A percentile compares a stretch with the other conserved stretches of the same genome.
Evolutionary conservation across 2,888 invertebrate genomes (phyloP).

Genomic region (Aphidoletes aphidimyza): DNA sequence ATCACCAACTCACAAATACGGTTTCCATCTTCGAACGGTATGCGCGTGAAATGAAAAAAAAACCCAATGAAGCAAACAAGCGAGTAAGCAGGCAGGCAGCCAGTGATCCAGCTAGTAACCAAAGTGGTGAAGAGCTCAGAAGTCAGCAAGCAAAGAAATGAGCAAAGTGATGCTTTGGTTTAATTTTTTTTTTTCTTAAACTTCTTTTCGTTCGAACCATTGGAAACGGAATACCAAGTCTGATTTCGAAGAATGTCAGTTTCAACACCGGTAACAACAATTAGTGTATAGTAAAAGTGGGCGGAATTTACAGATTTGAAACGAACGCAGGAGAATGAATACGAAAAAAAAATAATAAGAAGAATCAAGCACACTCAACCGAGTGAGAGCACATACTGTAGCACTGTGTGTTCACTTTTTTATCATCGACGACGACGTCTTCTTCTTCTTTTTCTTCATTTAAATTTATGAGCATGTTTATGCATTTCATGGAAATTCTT

Average conservation of each 20-base stretch:
- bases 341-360: background rate
- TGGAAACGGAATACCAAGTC: conserved; percentile 35
- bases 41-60: background rate
- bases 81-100: no score
- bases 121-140: background rate
- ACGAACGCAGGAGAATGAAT: background rate
- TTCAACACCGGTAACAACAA: conserved; percentile 51
- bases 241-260: conserved; percentile 49
- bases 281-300: conserved; percentile 48
- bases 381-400: background rate
- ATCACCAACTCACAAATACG: background rate
- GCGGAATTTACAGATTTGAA: conserved; percentile 37
- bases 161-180: background rate
- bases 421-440: background rate
- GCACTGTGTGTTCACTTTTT: background rate
- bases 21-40: background rate
- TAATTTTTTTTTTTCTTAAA: no score
- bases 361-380: background rate
- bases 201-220: no score
- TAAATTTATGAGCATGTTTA: conserved; percentile 36
- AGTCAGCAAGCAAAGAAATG: conserved; percentile 34
- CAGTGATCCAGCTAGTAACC: no score
- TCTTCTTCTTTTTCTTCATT: conserved; percentile 35
- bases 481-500: conserved; percentile 33
- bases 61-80: no score